These are phyloP conservation scores for Macroglossus sobrinus DNA, from an alignment of 2,113 vertebrate species.

Conservation along the genomic window DNA sequence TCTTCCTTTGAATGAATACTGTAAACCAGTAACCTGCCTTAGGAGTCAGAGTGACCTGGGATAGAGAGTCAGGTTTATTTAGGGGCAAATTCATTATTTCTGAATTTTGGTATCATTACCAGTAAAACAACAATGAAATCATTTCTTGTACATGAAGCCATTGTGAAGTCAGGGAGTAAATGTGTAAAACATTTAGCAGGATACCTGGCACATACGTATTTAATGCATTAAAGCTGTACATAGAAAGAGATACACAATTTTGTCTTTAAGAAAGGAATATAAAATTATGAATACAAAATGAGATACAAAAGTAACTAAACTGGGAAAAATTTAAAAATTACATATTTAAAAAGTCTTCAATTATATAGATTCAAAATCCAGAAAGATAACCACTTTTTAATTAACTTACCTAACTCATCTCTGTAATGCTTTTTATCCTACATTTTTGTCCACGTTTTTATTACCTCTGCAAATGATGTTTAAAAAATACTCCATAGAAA, in stretches of 20 bases:
- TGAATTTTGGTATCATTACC: not conserved
- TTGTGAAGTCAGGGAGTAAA: not conserved
- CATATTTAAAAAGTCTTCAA: not conserved
- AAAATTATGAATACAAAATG: not conserved
- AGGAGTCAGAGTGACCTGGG: not conserved
- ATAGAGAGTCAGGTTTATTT: not conserved
- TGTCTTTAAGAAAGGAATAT: not conserved
- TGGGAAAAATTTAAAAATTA: not conserved
- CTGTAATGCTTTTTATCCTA: not conserved
- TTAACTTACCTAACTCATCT: not conserved
- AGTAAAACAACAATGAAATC: not conserved
- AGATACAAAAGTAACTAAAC: not conserved
- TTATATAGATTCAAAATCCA: not conserved
- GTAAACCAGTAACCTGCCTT: not conserved
- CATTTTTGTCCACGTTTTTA: not conserved
- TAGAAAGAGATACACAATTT: not conserved
- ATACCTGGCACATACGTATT: not conserved
- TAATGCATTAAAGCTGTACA: not conserved
- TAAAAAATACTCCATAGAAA: not conserved
- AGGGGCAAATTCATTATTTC: not conserved
- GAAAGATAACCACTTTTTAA: not conserved
- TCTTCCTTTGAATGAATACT: not conserved
- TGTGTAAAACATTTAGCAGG: not conserved
- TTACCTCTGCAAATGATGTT: not conserved
- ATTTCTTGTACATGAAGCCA: not conserved